A percentile compares a stretch with the other conserved stretches of the same genome.
Conservation (phyloP, 1,140 invertebrate genomes). For the Lysiphlebus fabarum region DNA sequence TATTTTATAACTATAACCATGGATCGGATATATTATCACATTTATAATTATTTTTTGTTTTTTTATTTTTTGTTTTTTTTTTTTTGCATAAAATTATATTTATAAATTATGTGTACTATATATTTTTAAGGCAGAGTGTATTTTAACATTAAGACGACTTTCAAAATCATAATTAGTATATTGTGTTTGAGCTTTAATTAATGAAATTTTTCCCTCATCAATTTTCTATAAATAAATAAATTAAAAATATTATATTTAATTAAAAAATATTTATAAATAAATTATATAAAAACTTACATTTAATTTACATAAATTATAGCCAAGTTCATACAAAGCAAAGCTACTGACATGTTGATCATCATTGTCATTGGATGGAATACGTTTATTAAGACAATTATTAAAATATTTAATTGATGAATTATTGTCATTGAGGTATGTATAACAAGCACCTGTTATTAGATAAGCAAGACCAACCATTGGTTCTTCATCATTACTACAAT, state of each 20-base stretch:
- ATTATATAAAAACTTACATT: slow-evolving; percentile 54
- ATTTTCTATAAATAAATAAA: slow-evolving; percentile 46
- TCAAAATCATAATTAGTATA: slow-evolving; percentile 71
- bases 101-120: background rate
- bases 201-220: slow-evolving; percentile 55
- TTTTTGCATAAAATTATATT: too few species aligned
- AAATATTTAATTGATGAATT: slow-evolving; percentile 56
- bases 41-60: too few species aligned
- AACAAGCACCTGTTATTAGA: slow-evolving; percentile 57
- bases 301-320: slow-evolving; percentile 54
- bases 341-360: slow-evolving; percentile 65
- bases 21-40: too few species aligned
- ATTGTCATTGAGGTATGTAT: slow-evolving; percentile 49
- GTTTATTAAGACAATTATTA: slow-evolving; percentile 52
- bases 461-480: slow-evolving; percentile 59
- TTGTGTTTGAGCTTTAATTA: slow-evolving; percentile 55
- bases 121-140: slow-evolving; percentile 59
- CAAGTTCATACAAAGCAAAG: slow-evolving; percentile 68
- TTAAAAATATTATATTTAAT: background rate
- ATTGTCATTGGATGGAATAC: slow-evolving; percentile 43
- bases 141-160: slow-evolving; percentile 62
- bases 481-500: slow-evolving; percentile 45
- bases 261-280: too few species aligned
- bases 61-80: too few species aligned
- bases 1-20: too few species aligned